These are phyloP conservation scores for Volucella inanis DNA, from an alignment of 2,888 invertebrate species.

Conservation along the genomic window DNA sequence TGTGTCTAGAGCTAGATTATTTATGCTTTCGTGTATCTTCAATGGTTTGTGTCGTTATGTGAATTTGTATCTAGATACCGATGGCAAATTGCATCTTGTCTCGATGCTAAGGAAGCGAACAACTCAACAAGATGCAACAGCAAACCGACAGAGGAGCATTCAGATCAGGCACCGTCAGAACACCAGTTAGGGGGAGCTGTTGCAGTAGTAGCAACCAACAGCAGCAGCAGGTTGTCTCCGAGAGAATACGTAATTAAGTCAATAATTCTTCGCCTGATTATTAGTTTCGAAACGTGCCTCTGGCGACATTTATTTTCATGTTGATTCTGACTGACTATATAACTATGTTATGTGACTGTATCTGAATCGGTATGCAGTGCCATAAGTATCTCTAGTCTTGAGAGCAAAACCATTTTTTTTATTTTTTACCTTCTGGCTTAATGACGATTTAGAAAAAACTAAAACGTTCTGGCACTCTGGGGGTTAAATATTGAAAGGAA, in stretches of 20 bases:
- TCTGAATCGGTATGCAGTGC: background rate
- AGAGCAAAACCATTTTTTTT: background rate
- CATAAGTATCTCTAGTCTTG: background rate
- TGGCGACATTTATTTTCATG: conserved; percentile 63
- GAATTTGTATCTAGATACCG: conserved; percentile 68
- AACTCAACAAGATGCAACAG: conserved; percentile 54
- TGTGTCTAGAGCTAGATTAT: conserved; percentile 57
- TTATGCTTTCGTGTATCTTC: conserved; percentile 65
- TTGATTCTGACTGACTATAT: conserved; percentile 1
- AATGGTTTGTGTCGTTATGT: conserved; percentile 60
- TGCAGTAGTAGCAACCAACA: background rate
- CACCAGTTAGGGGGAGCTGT: background rate
- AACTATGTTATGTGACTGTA: background rate
- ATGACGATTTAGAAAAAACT: background rate
- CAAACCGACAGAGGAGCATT: background rate
- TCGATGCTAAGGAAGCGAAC: background rate
- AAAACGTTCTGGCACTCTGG: too few relatives aligned
- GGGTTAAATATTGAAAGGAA: background rate
- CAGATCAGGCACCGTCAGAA: too few relatives aligned
- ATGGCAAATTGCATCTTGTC: conserved; percentile 72
- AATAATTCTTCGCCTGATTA: conserved; percentile 73
- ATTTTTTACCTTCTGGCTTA: background rate
- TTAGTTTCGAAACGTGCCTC: conserved; percentile 71
- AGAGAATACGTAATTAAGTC: conserved; percentile 74
- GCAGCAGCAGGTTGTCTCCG: conserved; percentile 67